These are phyloP conservation scores for Stichopus horrens DNA, from an alignment of 53 echinoderm and acorn worm species.

Conservation along the genomic window DNA sequence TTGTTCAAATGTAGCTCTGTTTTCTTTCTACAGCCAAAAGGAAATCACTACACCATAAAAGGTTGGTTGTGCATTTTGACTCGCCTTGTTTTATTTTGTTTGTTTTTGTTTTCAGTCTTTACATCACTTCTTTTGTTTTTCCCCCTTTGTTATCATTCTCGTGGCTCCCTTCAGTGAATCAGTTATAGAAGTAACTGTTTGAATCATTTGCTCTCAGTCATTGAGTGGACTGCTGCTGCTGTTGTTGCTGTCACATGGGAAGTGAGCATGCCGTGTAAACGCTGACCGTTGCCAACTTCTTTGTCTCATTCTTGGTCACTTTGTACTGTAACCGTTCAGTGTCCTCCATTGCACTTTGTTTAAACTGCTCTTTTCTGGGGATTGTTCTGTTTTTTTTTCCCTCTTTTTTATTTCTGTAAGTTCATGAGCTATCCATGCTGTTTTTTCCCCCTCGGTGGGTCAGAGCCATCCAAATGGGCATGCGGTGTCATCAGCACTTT, in stretches of 20 bases:
- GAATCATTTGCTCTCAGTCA: conserved; percentile 1
- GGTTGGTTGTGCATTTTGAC: conserved; percentile 39
- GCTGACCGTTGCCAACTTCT: background rate
- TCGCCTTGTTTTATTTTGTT: background rate
- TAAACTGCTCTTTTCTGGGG: no score
- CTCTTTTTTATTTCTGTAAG: no score
- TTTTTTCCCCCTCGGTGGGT: background rate
- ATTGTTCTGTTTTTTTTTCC: no score
- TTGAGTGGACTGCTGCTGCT: background rate
- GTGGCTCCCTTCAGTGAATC: background rate
- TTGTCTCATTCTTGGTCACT: background rate
- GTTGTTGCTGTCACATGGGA: background rate
- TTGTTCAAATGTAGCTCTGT: conserved; percentile 23
- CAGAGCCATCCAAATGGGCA: background rate
- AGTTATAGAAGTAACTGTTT: conserved; percentile 29
- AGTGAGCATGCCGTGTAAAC: background rate
- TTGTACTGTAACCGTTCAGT: no score
- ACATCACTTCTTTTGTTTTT: background rate
- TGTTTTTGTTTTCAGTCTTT: background rate
- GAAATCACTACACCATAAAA: conserved; percentile 41
- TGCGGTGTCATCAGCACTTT: background rate
- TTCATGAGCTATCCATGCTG: no score
- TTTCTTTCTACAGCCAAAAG: conserved; percentile 35
- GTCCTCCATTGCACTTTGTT: no score
- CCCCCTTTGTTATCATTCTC: background rate